Evolutionary conservation across 2,113 vertebrate genomes (phyloP), one percentile per base, ranked within the genome.

Genomic region (Ptilorrhoa leucosticta): DNA sequence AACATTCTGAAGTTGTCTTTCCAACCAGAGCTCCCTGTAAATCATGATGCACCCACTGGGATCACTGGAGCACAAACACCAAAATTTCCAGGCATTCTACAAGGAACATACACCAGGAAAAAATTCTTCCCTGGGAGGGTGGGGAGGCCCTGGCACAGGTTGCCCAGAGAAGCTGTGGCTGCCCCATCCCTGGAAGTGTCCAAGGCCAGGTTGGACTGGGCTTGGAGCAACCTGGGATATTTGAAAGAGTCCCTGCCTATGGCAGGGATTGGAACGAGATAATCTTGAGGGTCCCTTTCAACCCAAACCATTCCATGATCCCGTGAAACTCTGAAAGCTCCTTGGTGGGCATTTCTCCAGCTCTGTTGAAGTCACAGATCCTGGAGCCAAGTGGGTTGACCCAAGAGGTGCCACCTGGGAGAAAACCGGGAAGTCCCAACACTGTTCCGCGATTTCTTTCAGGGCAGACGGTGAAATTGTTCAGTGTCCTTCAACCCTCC

Each of bases 221-320:
- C 1, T 83, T 89, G 61, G 39, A 83, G 8, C 70, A 35, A 0
- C 6, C 30, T 61, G 45, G 24, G 30, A 8, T 5, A 6, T 13
- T 22, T n/a, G 30, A 7, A 76, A 2, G 2, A 1, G 17, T 19
- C 53, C 24, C 11, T 68, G n/a, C 3, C 24, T 6, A 27, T 22
- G n/a, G 3, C 16, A 3, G 9, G 11, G 14, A 1, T 4, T 22
- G n/a, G 45, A 47, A 76, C 0, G 1, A 7, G 15, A 54, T 27
- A 0, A 61, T 23, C 30, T 40, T 54, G 27, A 11, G 31, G 7
- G 4, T 13, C 2, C 6, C 7, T 54, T 47, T 4, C 21, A 26
- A 54, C 30, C 9, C n/a, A 68, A 75, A 31, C 24, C 40, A 23
- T 61, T 45, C 63, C 27, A 22, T 13, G 18, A 20, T 42, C 83